phyloP scores from a whole-genome alignment of 1,140 invertebrate species.

The Halictus rubicundus region DNA sequence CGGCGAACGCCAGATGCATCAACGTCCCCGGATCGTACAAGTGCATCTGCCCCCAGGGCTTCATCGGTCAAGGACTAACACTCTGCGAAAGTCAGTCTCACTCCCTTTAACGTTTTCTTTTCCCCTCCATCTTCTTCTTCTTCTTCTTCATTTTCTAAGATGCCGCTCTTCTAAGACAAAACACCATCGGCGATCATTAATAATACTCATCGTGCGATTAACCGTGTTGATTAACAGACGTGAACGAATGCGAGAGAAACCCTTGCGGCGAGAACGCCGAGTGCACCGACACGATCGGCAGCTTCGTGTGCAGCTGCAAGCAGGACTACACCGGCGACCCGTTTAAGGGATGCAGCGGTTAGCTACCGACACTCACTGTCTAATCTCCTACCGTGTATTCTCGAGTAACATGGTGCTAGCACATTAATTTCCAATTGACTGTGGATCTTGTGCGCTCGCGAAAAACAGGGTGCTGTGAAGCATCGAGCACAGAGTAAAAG shows the following conservation, averaged over 20 bases:
- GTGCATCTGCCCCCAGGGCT: slow-evolving; percentile 88
- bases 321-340: slow-evolving; percentile 93
- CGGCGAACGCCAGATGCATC: slow-evolving; percentile 86
- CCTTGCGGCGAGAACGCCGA: slow-evolving; percentile 92
- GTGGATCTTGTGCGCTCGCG: background rate
- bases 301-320: slow-evolving; percentile 91
- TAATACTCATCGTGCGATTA: slow-evolving; percentile 63
- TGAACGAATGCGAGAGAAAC: slow-evolving; percentile 93
- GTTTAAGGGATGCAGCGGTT: slow-evolving; percentile 87
- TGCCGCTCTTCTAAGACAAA: background rate
- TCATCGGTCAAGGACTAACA: slow-evolving; percentile 84
- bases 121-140: too few relatives aligned
- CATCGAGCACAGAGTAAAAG: too few relatives aligned
- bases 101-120: background rate
- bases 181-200: slow-evolving; percentile 23
- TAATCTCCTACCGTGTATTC: background rate
- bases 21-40: slow-evolving; percentile 88
- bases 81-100: slow-evolving; percentile 89
- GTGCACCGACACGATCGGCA: slow-evolving; percentile 93
- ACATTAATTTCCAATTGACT: too few relatives aligned
- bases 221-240: slow-evolving; percentile 84
- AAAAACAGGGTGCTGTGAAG: background rate
- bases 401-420: background rate
- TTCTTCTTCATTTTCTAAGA: background rate
- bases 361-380: slow-evolving; percentile 64